Evolutionary conservation across 1,140 invertebrate species (phyloP), one percentile per base, ranked within the genome.

Genomic region (Pogonomyrmex barbatus): DNA sequence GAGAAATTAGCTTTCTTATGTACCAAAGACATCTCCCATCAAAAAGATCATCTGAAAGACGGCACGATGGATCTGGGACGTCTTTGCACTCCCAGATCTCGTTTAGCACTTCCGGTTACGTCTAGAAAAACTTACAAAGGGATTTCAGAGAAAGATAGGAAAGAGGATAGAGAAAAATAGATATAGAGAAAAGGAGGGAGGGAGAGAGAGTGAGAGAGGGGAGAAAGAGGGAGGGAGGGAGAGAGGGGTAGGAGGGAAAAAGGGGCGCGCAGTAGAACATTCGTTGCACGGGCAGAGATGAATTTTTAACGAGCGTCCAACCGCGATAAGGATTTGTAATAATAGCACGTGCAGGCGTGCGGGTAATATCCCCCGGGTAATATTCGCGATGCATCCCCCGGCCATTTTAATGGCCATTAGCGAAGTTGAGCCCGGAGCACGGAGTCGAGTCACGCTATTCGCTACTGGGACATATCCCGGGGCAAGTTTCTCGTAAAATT

Each of bases 291-390:
- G 56, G 24, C 56, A 14, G 24, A 56, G 39, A 81, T 70, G 50
- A 81, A 81, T 81, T 70, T 81, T 81, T 81, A 81, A 81, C 63
- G 63, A 81, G 47, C 63, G 50, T 70, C 36, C 77, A 81, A 14
- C 14, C 24, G 39, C 77, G 47, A 81, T 81, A 81, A 81, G 24
- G 63, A 47, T 14, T 39, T 81, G 63, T 24, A 36, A 45, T 81
- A 81, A 63, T 65, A 42, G 56, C 42, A 5, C 50, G 58, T 79
- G 42, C 60, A 67, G 33, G 56, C 60, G 60, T 65, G 76, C 76
- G 67, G 45, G 76, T 81, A 81, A 68, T 81, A 81, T 81, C 63
- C 24, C 24, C 24, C 76, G 67, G 45, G 76, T 81, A 81, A 68
- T 81, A 81, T 81, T 50, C 24, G 63, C 39, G 47, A 81, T 81